These are phyloP conservation scores for Cyanoderma ruficeps DNA, from an alignment of 2,113 vertebrate genomes.

Conservation along the genomic window DNA sequence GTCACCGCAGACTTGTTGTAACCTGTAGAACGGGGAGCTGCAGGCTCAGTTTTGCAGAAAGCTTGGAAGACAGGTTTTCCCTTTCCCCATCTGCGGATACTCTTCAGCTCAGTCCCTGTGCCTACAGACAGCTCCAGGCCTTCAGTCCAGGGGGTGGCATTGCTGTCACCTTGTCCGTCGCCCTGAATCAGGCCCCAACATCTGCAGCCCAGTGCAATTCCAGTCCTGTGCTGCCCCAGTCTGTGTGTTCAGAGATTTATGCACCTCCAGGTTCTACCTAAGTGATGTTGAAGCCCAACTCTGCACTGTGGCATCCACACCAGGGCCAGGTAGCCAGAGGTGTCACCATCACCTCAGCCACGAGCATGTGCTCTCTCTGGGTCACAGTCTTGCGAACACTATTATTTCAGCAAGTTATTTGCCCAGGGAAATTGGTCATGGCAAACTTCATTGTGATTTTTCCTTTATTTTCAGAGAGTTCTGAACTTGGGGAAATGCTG, in stretches of 20 bases:
- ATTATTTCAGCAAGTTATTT: background rate
- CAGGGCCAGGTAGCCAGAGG: background rate
- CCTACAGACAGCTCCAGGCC: background rate
- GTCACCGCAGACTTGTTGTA: background rate
- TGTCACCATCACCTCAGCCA: no score
- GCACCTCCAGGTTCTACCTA: background rate
- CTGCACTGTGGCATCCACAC: background rate
- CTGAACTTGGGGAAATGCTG: background rate
- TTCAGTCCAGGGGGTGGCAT: background rate
- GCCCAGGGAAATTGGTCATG: background rate
- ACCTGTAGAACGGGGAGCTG: background rate
- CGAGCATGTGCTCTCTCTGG: background rate
- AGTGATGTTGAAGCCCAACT: background rate
- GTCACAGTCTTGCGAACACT: background rate
- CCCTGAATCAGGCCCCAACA: background rate
- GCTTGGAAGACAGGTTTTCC: background rate
- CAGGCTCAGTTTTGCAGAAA: background rate
- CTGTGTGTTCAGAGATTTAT: background rate
- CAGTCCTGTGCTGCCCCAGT: background rate
- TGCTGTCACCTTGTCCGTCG: background rate
- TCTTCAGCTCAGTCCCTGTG: background rate
- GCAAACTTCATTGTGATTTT: background rate
- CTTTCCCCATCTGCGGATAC: background rate
- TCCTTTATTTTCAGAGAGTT: background rate
- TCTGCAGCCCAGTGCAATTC: background rate